Base-by-base conservation (phyloP, 1,140 invertebrate genomes). In the Meteorus sp. region DNA sequence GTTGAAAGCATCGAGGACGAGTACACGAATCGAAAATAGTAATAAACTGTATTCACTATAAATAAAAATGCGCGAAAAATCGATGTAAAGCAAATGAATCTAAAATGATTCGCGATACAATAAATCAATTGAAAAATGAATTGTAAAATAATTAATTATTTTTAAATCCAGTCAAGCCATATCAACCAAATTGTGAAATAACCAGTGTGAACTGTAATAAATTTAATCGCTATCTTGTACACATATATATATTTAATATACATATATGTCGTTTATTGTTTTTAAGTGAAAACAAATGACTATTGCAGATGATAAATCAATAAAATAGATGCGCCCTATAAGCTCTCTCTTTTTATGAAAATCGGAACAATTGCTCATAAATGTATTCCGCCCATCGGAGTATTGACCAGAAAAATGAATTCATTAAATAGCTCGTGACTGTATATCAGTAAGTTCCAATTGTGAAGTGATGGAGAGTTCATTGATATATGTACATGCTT, bases 381-480 rank as follows among this genome's bases (percentile, higher is more conserved):
- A 62, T 60, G 39, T 63, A 65, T 58, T 65, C 66, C 66, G 63
- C 66, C 66, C 66, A 65, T 44, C 55, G 50, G 58, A 63, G 58
- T 51, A 43, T 61, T 58, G 50, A 22, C 39, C 13, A 33, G 13
- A 19, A 58, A 45, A 56, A 45, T 50, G 56, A 56, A 57, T 68
- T 60, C 65, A 65, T 65, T 68, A 68, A 57, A 15, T 39, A 56
- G 47, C 56, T 59, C 55, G 13, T 20, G 45, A 62, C 53, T 62
- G 39, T 53, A 54, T 47, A 53, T 27, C 22, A 59, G 29, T 7
- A 51, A 51, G 29, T 23, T 31, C 41, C 4, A 25, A 47, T 50
- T 35, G 33, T 3, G 4, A 39, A 39, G 11, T n/a, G 11, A 39
- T 3, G 13, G 3, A 39, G n/a, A n/a, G n/a, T n/a, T n/a, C n/a